Evolutionary conservation across 2,888 invertebrate genomes (phyloP).

Genomic region (Chaetogeoica ovagalla): DNA sequence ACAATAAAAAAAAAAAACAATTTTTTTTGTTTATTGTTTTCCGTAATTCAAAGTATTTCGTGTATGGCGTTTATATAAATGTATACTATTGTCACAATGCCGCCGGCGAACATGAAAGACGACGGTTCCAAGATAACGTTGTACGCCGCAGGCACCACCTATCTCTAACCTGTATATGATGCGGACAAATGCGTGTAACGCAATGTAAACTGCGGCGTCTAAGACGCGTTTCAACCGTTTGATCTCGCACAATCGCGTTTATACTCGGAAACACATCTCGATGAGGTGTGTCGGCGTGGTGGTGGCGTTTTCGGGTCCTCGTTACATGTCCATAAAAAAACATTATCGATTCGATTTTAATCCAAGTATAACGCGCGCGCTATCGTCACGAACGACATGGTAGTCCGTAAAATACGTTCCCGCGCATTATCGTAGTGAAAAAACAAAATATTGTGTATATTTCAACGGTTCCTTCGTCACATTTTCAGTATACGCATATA

Average conservation of each 20-base stretch:
- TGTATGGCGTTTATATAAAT: background rate
- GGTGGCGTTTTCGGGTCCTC: conserved; percentile 5
- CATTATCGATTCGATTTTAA: conserved; percentile 1
- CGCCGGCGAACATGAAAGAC: conserved; percentile 22
- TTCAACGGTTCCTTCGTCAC: too few relatives aligned
- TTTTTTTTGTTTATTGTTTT: background rate
- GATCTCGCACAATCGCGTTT: background rate
- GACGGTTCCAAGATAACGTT: background rate
- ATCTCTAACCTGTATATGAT: background rate
- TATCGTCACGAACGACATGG: too few relatives aligned
- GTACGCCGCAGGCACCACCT: too few relatives aligned
- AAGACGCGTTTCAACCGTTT: background rate
- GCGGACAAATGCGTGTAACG: background rate
- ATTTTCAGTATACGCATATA: too few relatives aligned
- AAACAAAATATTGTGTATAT: too few relatives aligned
- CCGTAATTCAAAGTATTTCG: background rate
- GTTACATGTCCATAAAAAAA: background rate
- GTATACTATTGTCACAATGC: background rate
- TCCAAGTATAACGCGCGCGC: background rate
- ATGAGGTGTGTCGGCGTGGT: conserved; percentile 1
- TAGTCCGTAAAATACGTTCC: too few relatives aligned
- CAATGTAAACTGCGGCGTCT: background rate
- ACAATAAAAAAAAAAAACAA: too few relatives aligned
- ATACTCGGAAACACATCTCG: background rate
- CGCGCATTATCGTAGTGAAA: too few relatives aligned